phyloP scores from a whole-genome alignment of 2,113 vertebrate genomes.

The Melanerpes aurifrons region DNA sequence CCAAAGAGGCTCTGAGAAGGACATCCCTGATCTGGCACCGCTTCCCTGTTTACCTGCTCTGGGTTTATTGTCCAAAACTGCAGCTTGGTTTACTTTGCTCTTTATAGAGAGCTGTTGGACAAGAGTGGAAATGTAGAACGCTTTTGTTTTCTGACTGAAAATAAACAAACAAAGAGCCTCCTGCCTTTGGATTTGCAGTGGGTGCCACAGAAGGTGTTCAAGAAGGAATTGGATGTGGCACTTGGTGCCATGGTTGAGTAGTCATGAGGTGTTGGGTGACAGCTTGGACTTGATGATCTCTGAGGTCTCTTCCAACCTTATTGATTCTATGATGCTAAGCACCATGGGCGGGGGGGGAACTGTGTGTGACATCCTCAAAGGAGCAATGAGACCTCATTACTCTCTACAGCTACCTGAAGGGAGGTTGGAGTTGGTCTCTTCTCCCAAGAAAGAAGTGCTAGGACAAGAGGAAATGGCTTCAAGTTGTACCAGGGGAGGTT shows the following conservation, averaged over 20 bases:
- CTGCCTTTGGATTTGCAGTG: background rate
- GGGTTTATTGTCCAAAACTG: background rate
- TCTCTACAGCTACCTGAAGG: too few relatives aligned
- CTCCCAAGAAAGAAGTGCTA: too few relatives aligned
- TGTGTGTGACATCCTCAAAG: background rate
- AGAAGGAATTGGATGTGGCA: too few relatives aligned
- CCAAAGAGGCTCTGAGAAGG: background rate
- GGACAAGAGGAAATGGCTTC: too few relatives aligned
- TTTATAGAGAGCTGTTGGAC: background rate
- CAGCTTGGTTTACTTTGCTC: background rate
- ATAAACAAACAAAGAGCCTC: background rate
- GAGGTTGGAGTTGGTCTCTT: too few relatives aligned
- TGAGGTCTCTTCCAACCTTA: too few relatives aligned
- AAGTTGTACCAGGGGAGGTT: too few relatives aligned
- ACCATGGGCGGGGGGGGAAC: fast-evolving
- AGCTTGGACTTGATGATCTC: too few relatives aligned
- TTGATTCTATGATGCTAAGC: background rate
- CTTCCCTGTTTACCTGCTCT: background rate
- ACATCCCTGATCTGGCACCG: background rate
- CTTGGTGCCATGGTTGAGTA: too few relatives aligned
- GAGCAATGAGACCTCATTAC: background rate
- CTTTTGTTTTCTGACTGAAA: background rate
- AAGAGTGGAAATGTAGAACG: background rate
- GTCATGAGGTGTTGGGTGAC: too few relatives aligned
- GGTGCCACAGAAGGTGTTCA: background rate